Percentiles rank a stretch among this genome's conserved stretches.
Evolutionary conservation across 2,888 invertebrate genomes (phyloP).

Genomic region (Tiliacea citrago): DNA sequence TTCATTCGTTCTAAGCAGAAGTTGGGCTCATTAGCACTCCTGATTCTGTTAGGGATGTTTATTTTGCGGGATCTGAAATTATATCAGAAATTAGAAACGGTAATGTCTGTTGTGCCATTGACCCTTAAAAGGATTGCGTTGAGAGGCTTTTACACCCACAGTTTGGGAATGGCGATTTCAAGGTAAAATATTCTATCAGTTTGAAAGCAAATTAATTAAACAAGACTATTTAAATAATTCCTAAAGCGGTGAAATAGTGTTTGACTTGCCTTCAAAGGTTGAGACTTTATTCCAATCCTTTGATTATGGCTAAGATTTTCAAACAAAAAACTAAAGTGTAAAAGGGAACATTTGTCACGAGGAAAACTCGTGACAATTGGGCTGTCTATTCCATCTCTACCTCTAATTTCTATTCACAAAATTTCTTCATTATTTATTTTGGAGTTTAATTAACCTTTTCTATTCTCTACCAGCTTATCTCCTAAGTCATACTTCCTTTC

Average conservation of each 20-base stretch:
- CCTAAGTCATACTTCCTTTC: no score
- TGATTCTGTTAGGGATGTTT: constrained; percentile 4
- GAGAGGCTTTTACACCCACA: neutral
- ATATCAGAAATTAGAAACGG: constrained; percentile 14
- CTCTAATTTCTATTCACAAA: no score
- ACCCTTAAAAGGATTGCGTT: constrained; percentile 8
- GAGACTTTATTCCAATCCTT: neutral
- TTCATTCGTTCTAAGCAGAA: constrained; percentile 6
- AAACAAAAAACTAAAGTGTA: neutral
- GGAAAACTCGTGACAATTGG: neutral
- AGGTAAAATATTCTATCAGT: neutral
- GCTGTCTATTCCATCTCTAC: neutral
- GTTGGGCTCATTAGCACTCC: constrained; percentile 25
- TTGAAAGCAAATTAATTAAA: neutral
- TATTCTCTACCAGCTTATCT: no score
- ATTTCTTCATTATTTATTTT: no score
- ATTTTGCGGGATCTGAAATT: constrained; percentile 23
- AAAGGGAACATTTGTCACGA: neutral
- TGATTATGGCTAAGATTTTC: neutral
- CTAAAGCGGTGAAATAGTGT: neutral
- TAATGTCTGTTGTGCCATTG: neutral
- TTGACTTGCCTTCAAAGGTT: neutral
- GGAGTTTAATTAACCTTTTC: no score
- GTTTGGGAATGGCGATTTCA: neutral
- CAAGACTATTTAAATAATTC: neutral